Conservation (phyloP, 2,797 vertebrate genomes). For the Eremophila alpestris region DNA sequence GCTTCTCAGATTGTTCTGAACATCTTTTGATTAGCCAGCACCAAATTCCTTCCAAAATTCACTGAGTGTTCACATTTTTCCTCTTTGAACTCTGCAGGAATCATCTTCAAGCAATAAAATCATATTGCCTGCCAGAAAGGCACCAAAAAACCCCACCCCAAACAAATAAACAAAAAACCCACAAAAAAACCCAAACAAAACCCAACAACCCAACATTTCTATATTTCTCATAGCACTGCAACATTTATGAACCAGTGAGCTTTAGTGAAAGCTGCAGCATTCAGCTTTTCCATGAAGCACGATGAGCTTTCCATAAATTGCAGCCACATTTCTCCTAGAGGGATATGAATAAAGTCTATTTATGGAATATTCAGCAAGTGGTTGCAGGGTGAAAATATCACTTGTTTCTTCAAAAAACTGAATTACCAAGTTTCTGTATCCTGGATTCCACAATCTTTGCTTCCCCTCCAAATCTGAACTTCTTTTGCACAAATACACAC, state of each 20-base stretch:
- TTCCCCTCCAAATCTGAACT: not conserved
- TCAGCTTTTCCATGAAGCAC: slow-evolving; percentile 31
- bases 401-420: slow-evolving; percentile 29
- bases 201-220: not conserved
- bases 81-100: not conserved
- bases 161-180: not conserved
- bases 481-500: not conserved
- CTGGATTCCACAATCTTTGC: not conserved
- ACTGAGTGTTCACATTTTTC: not conserved
- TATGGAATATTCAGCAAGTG: slow-evolving; percentile 24
- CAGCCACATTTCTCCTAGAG: slow-evolving; percentile 34
- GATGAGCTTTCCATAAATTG: slow-evolving; percentile 50
- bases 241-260: slow-evolving; percentile 8
- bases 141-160: not conserved
- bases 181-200: not conserved
- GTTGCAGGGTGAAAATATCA: slow-evolving; percentile 44
- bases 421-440: slow-evolving; percentile 13
- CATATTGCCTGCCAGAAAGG: not conserved
- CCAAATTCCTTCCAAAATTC: not conserved
- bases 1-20: not conserved
- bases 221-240: not conserved
- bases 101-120: slow-evolving; percentile 2
- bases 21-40: not conserved
- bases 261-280: slow-evolving; percentile 11
- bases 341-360: slow-evolving; percentile 50